These are phyloP conservation scores for Andrena fulva DNA, from an alignment of 2,888 invertebrate genomes.

Conservation along the genomic window DNA sequence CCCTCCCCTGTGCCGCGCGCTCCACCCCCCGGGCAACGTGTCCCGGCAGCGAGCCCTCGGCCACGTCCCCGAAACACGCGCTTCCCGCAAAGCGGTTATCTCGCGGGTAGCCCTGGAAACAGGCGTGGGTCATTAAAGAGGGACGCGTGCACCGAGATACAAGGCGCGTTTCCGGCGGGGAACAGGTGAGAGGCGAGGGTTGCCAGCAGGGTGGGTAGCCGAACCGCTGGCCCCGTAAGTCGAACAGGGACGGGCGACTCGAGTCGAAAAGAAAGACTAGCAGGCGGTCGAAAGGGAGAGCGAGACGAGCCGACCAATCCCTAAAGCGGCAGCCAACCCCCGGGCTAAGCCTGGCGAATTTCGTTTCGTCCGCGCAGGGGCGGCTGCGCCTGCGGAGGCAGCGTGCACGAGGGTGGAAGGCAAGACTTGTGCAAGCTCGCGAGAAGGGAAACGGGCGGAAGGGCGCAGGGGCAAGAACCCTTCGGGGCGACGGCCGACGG, in stretches of 20 bases:
- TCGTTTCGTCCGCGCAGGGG: constrained; percentile 71
- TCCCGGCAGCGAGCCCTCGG: constrained; percentile 3
- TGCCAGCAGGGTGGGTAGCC: constrained; percentile 50
- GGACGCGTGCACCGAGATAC: constrained; percentile 34
- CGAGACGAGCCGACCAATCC: constrained; percentile 51
- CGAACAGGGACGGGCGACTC: constrained; percentile 32
- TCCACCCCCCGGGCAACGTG: constrained; percentile 2
- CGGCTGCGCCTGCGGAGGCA: constrained; percentile 65
- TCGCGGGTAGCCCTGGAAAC: background rate
- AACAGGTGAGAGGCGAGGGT: constrained; percentile 62
- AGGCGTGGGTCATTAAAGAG: constrained; percentile 14
- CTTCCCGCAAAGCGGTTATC: constrained; percentile 17
- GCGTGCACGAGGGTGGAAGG: constrained; percentile 43
- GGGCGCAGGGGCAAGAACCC: constrained; percentile 58
- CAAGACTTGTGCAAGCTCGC: constrained; percentile 43
- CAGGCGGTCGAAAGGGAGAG: constrained; percentile 26
- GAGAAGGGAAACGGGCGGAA: constrained; percentile 30
- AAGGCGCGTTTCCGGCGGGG: constrained; percentile 25
- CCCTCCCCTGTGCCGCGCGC: background rate
- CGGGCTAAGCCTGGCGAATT: constrained; percentile 73
- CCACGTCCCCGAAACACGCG: background rate
- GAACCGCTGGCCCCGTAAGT: constrained; percentile 2
- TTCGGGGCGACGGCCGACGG: constrained; percentile 51
- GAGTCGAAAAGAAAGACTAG: constrained; percentile 32
- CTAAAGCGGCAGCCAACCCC: constrained; percentile 70